Evolutionary conservation across 2,888 invertebrate genomes (phyloP), one percentile per base, ranked within the genome.

Genomic region (Papilio elwesi): DNA sequence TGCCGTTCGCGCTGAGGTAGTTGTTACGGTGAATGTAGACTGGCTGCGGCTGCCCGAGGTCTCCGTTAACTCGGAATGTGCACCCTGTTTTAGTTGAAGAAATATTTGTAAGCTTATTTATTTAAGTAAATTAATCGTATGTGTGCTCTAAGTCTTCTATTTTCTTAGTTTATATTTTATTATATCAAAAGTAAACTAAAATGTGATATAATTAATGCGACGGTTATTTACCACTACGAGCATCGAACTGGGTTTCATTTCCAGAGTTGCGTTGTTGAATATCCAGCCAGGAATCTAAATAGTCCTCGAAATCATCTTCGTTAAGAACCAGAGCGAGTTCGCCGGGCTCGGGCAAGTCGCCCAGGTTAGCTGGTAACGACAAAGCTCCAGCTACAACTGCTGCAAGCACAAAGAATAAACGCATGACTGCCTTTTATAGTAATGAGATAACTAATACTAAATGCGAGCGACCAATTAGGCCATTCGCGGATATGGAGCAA

Each of bases 11-110:
- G 1, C 77, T 74, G 12, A 85, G 43, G 75, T 86, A 90, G 73
- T 86, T 83, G 0, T 87, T 84, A 0, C 90, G 87, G 62, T 83
- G 85, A 0, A 96, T 79, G 77, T 95, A 91, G 12, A 96, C 87
- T 0, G 95, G 95, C 81, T 96, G 95, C 0, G 94, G 95, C 71
- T 92, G 91, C 0, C 87, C 89, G 6, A 95, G 86, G 78, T 94
- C 94, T 36, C 92, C 90, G 63, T 90, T 87, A 4, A 90, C 83
- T 55, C 88, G 87, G 68, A 95, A 81, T 8, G 83, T 79, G 78
- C 95, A 95, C 53, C 88, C 90, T 89, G 68, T 6, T 52, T 52
- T 49, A 48, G 26, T 15, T 38, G 13, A 26, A 26, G 26, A 26
- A 26, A 26, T 26, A 26, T 51, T 10, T 47, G n/a, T 53, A n/a